Conservation (phyloP, 2,797 vertebrate species). For the Acanthis flammea region DNA sequence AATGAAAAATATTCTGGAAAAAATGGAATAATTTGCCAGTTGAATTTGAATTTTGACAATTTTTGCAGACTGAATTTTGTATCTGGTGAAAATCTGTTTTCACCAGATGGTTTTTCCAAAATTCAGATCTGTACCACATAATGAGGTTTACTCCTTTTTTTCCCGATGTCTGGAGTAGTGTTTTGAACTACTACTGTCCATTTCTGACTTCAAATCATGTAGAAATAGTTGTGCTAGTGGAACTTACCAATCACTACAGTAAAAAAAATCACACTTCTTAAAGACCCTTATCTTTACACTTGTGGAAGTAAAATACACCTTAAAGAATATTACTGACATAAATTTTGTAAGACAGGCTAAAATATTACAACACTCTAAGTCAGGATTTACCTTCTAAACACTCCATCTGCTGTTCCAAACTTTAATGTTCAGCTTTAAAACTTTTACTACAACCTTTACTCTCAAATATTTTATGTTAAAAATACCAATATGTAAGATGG, state of each 20-base stretch:
- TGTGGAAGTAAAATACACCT: background rate
- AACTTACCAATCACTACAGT: background rate
- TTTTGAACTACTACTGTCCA: background rate
- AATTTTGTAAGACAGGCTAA: background rate
- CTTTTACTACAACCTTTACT: background rate
- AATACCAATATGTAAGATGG: background rate
- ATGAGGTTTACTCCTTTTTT: background rate
- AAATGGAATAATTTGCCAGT: background rate
- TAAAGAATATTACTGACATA: background rate
- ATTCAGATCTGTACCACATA: background rate
- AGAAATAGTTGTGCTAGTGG: background rate
- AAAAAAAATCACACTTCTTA: background rate
- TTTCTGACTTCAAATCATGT: background rate
- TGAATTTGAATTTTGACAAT: background rate
- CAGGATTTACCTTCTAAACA: background rate
- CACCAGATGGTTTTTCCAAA: background rate
- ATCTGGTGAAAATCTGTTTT: background rate
- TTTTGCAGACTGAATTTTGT: background rate
- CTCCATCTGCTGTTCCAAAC: background rate
- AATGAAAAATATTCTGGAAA: background rate
- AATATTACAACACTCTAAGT: background rate
- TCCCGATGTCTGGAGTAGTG: background rate
- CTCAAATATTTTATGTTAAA: background rate
- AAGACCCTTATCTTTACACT: background rate
- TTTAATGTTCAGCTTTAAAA: background rate